Evolutionary conservation across 1,140 invertebrate genomes (phyloP).

Genomic region (Cyclina sinensis): DNA sequence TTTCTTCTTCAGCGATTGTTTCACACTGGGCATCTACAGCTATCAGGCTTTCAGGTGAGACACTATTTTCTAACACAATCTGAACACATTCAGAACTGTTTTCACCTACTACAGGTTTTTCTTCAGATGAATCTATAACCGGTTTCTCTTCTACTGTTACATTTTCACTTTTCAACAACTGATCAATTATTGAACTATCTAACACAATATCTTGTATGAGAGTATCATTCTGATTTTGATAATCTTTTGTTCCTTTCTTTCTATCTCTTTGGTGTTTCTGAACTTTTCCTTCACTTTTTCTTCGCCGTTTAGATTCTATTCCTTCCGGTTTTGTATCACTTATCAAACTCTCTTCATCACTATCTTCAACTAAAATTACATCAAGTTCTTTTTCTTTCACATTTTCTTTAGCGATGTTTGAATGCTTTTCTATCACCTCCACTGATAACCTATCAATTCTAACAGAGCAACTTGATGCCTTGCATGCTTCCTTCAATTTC

Average conservation of each 20-base stretch:
- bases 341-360: neutral
- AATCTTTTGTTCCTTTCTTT: neutral
- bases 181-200: conserved; percentile 1
- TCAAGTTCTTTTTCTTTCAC: neutral
- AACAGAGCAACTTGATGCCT: neutral
- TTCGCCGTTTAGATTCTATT: neutral
- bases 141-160: neutral
- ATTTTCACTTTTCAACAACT: neutral
- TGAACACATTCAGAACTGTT: conserved; percentile 29
- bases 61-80: conserved; percentile 6
- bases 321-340: neutral
- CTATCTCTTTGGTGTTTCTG: neutral
- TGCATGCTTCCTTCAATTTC: conserved; percentile 18
- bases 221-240: neutral
- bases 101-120: neutral
- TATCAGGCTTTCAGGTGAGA: neutral
- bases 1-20: neutral
- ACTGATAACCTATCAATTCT: conserved; percentile 29
- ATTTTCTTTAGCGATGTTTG: neutral
- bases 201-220: conserved; percentile 17
- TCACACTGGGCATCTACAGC: conserved; percentile 4
- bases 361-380: neutral
- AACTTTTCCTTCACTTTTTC: neutral
- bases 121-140: neutral
- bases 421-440: conserved; percentile 31